These are phyloP conservation scores for Naja naja DNA, from an alignment of 2,113 vertebrate genomes.

Conservation along the genomic window DNA sequence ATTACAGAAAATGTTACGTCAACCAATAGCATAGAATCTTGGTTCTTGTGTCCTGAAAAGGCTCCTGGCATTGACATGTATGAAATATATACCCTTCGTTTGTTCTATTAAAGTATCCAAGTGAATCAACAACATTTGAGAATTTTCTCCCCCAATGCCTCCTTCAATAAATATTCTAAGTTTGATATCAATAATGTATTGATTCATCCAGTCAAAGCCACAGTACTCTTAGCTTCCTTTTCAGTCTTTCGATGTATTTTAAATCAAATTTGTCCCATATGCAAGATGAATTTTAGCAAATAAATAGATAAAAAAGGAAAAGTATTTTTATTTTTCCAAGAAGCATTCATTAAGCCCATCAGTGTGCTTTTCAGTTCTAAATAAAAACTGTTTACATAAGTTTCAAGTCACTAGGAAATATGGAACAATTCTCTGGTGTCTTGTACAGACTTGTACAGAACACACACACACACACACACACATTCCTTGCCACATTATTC, in stretches of 20 bases:
- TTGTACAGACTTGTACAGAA: background rate
- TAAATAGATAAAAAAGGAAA: background rate
- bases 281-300: background rate
- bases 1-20: background rate
- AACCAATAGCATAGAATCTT: background rate
- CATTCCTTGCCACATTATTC: background rate
- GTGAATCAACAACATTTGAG: background rate
- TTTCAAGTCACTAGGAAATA: background rate
- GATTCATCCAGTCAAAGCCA: background rate
- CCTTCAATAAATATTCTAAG: background rate
- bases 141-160: background rate
- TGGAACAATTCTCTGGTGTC: background rate
- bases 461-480: background rate
- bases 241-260: background rate
- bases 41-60: background rate
- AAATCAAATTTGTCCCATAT: background rate
- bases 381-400: background rate
- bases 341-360: background rate
- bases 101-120: background rate
- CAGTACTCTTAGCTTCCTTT: background rate
- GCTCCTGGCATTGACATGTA: background rate
- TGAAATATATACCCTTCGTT: background rate
- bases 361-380: slow-evolving; percentile 8
- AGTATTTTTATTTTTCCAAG: background rate
- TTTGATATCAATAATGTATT: background rate